Percentiles rank a stretch among this genome's conserved stretches.
Evolutionary conservation across 2,888 invertebrate genomes (phyloP).

Genomic region (Ephialtes manifestator): DNA sequence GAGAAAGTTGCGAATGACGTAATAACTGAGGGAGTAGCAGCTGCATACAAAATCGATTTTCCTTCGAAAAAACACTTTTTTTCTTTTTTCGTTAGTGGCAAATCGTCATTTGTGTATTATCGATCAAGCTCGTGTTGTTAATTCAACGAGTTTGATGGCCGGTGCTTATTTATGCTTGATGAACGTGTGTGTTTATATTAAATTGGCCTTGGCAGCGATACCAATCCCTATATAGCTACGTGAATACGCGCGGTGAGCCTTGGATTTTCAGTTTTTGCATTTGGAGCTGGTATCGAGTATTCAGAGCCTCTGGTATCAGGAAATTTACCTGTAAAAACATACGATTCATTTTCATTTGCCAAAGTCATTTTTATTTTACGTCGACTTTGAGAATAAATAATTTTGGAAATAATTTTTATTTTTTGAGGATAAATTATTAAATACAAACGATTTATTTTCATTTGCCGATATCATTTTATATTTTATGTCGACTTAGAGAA

Average conservation of each 20-base stretch:
- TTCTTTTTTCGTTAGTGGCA: neutral
- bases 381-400: neutral
- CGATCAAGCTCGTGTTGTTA: neutral
- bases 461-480: no score
- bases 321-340: neutral
- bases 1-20: slow-evolving; percentile 12
- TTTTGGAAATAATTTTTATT: neutral
- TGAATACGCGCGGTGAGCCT: slow-evolving; percentile 23
- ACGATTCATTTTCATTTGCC: neutral
- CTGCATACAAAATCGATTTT: slow-evolving; percentile 4
- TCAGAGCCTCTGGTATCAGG: neutral
- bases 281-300: slow-evolving; percentile 12
- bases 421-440: neutral
- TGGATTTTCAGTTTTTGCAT: slow-evolving; percentile 53
- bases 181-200: slow-evolving; percentile 63
- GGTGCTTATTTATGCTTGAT: slow-evolving; percentile 58
- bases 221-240: slow-evolving; percentile 51
- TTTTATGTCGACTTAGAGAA: no score
- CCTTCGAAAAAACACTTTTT: neutral
- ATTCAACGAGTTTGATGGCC: slow-evolving; percentile 7
- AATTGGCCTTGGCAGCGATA: slow-evolving; percentile 69
- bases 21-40: neutral
- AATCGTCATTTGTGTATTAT: neutral
- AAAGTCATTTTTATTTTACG: neutral
- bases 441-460: no score